Percentiles rank a stretch among this genome's conserved stretches.
Conservation (phyloP, 2,888 invertebrate genomes). For the Melinaea marsaeus region DNA sequence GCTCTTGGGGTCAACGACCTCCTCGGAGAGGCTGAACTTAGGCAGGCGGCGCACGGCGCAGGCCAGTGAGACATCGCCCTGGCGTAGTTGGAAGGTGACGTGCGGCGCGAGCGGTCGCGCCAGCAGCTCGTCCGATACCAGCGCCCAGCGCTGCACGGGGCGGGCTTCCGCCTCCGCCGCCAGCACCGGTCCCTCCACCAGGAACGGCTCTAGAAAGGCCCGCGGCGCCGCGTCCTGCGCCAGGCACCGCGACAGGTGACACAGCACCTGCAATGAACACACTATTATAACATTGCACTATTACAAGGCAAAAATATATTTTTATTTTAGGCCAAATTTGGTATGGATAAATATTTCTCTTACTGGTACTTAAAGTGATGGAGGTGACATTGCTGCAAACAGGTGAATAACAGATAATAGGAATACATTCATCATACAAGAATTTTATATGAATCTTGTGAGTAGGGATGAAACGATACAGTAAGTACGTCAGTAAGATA, state of each 20-base stretch:
- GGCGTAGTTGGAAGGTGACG: constrained; percentile 93
- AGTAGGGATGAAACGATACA: too few species aligned
- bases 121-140: constrained; percentile 94
- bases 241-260: constrained; percentile 93
- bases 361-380: too few species aligned
- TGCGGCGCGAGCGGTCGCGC: constrained; percentile 91
- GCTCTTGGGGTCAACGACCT: constrained; percentile 96
- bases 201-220: constrained; percentile 96
- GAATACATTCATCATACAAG: too few species aligned
- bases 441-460: too few species aligned
- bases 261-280: constrained; percentile 76
- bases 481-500: too few species aligned
- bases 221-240: constrained; percentile 95
- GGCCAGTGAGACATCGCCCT: constrained; percentile 94
- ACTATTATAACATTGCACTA: too few species aligned
- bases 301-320: too few species aligned
- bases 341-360: too few species aligned
- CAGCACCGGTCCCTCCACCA: constrained; percentile 89
- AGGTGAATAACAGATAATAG: too few species aligned
- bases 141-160: constrained; percentile 95
- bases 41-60: constrained; percentile 92
- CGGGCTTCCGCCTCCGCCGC: constrained; percentile 90
- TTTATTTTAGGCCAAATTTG: too few species aligned
- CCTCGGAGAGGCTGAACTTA: constrained; percentile 96
- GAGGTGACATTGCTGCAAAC: too few species aligned